Conservation (phyloP, 2,888 invertebrate genomes). For the Noctua comes region DNA sequence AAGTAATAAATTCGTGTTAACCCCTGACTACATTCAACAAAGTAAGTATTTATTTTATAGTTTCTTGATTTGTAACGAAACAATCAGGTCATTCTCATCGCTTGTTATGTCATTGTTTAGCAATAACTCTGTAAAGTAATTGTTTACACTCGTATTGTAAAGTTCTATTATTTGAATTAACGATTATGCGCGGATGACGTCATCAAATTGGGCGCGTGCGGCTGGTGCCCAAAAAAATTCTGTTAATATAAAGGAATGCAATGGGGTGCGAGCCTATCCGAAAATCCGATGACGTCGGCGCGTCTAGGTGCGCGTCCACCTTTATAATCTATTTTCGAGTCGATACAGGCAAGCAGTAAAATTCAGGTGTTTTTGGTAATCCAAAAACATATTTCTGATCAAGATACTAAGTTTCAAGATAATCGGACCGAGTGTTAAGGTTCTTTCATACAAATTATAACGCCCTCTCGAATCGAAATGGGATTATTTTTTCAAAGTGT, state of each 20-base stretch:
- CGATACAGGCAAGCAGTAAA: not conserved
- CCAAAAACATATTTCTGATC: no score
- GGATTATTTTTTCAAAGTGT: not conserved
- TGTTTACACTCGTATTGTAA: not conserved
- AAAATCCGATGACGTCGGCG: no score
- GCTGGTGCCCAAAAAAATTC: no score
- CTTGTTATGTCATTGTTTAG: not conserved
- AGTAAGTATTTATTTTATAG: constrained; percentile 91
- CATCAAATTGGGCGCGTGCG: no score
- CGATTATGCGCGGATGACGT: no score
- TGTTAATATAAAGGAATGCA: no score
- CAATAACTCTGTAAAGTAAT: constrained; percentile 3
- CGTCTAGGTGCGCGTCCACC: not conserved
- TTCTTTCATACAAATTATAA: not conserved
- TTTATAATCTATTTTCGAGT: not conserved
- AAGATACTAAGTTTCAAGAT: not conserved
- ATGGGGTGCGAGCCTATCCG: no score
- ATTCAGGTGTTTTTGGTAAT: not conserved
- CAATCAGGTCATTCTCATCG: not conserved
- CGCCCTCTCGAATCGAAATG: not conserved
- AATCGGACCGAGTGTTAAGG: not conserved
- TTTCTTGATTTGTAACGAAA: constrained; percentile 3
- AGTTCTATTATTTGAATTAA: not conserved
- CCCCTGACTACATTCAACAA: constrained; percentile 98
- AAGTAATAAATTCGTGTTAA: constrained; percentile 94